A percentile compares a stretch with the other conserved stretches of the same genome.
Conservation (phyloP, 2,888 invertebrate species). For the Fragum whitleyi region DNA sequence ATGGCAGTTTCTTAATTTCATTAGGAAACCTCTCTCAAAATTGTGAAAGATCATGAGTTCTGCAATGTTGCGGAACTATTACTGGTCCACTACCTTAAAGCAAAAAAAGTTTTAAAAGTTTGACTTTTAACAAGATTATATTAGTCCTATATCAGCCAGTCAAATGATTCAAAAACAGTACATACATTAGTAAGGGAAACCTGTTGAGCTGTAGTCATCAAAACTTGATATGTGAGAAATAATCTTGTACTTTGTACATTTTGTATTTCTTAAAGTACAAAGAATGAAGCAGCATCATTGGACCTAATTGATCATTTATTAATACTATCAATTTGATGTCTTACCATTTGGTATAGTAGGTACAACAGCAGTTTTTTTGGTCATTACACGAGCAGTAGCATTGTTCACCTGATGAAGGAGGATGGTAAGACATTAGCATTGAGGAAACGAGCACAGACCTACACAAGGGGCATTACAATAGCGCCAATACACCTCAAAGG, state of each 20-base stretch:
- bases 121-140: too few species aligned
- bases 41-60: too few species aligned
- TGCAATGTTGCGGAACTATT: too few species aligned
- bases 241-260: neutral
- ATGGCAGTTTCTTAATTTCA: too few species aligned
- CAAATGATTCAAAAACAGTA: too few species aligned
- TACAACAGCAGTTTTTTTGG: conserved; percentile 90
- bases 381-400: conserved; percentile 99
- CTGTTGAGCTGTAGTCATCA: too few species aligned
- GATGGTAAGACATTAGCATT: conserved; percentile 83
- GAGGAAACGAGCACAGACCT: conserved; percentile 60
- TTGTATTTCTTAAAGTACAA: neutral
- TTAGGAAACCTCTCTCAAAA: too few species aligned
- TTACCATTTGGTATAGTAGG: conserved; percentile 83
- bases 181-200: too few species aligned
- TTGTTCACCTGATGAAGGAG: conserved; percentile 95
- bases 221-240: neutral
- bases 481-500: too few species aligned
- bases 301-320: neutral
- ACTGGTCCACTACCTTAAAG: too few species aligned
- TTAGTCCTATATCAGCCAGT: too few species aligned
- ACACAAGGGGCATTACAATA: neutral
- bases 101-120: too few species aligned
- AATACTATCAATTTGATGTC: conserved; percentile 67
- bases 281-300: neutral